Conservation (phyloP, 1,140 invertebrate species). For the Nylanderia fulva region DNA sequence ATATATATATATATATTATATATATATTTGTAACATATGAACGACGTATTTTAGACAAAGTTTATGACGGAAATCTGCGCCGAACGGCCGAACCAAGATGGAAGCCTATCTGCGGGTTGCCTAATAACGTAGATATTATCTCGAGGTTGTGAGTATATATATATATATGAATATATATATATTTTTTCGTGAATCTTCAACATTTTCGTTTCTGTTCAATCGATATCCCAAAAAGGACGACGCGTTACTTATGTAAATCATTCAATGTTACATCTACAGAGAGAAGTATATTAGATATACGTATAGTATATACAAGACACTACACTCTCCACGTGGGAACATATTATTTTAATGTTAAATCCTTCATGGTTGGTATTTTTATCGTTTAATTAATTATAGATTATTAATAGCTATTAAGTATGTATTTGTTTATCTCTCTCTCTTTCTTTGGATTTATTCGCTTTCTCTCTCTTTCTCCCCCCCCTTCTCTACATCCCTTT, state of each 20-base stretch:
- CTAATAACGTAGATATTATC: constrained; percentile 4
- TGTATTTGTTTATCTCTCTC: constrained; percentile 61
- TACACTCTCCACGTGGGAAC: constrained; percentile 85
- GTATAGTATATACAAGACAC: constrained; percentile 85
- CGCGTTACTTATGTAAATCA: constrained; percentile 73
- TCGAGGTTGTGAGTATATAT: not conserved
- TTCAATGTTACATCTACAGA: constrained; percentile 82
- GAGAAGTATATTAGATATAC: constrained; percentile 83
- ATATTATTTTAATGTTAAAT: constrained; percentile 84
- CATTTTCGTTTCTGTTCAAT: constrained; percentile 70
- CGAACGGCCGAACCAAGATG: constrained; percentile 33
- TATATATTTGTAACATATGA: constrained; percentile 69
- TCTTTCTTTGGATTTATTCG: constrained; percentile 53
- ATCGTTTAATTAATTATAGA: constrained; percentile 75
- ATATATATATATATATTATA: constrained; percentile 70
- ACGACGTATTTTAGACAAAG: constrained; percentile 53
- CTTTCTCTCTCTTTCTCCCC: constrained; percentile 54
- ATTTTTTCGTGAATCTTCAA: constrained; percentile 74
- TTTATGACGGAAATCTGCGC: constrained; percentile 12
- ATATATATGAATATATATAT: not conserved
- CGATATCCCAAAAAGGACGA: constrained; percentile 64
- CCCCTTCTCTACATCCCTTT: constrained; percentile 30
- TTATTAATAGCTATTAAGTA: constrained; percentile 79
- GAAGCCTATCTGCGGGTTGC: constrained; percentile 50
- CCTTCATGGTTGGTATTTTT: constrained; percentile 81